phyloP scores from a whole-genome alignment of 2,888 invertebrate genomes.

The Ephialtes manifestator region DNA sequence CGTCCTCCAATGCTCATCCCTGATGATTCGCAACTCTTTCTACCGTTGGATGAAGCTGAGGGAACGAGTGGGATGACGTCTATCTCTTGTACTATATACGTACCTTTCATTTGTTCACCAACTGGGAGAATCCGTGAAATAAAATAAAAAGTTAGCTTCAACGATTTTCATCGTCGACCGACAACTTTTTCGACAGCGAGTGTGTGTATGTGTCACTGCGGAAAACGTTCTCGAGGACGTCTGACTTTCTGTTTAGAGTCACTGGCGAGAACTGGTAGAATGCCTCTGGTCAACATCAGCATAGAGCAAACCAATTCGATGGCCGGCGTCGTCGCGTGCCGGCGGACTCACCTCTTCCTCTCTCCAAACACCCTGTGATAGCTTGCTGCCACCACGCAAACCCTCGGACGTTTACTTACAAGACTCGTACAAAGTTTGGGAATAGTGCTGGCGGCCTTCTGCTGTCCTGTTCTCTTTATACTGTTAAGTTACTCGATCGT shows the following conservation, averaged over 20 bases:
- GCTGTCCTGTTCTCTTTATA: constrained; percentile 41
- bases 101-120: constrained; percentile 45
- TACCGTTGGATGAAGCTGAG: not conserved
- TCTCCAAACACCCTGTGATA: constrained; percentile 53
- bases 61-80: not conserved
- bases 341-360: constrained; percentile 58
- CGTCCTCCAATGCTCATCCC: constrained; percentile 9
- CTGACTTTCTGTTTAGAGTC: not conserved
- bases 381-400: constrained; percentile 67
- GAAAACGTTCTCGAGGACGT: not conserved
- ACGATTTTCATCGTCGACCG: not conserved
- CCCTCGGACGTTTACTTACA: constrained; percentile 70
- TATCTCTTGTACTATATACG: not conserved
- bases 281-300: not conserved
- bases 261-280: not conserved
- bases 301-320: constrained; percentile 46
- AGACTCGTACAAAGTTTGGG: constrained; percentile 69
- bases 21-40: constrained; percentile 31
- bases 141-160: constrained; percentile 22
- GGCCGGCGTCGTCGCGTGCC: constrained; percentile 64
- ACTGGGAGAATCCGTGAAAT: constrained; percentile 37
- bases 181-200: not conserved
- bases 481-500: constrained; percentile 47
- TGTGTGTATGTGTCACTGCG: not conserved
- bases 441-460: constrained; percentile 38